phyloP scores from a whole-genome alignment of 2,888 invertebrate genomes.

The Julus scanicus region DNA sequence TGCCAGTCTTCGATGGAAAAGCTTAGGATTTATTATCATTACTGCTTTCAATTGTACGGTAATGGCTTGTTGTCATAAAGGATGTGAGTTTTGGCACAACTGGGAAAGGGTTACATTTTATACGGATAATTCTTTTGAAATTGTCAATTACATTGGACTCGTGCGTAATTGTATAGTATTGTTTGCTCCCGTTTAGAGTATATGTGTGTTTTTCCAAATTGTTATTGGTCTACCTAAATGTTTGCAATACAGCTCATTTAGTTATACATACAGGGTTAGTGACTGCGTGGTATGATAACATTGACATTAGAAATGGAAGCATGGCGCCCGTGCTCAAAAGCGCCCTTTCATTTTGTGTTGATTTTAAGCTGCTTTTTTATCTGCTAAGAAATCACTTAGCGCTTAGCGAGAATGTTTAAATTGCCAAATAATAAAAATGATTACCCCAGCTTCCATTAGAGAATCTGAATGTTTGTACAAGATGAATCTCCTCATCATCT shows the following conservation, averaged over 20 bases:
- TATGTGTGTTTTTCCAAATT: not conserved
- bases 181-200: not conserved
- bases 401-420: not conserved
- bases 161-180: not conserved
- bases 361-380: conserved; percentile 2
- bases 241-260: not conserved
- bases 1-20: too few relatives aligned
- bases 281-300: conserved; percentile 1
- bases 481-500: not conserved
- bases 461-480: not conserved
- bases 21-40: not conserved
- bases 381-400: conserved; percentile 2
- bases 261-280: not conserved
- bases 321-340: not conserved
- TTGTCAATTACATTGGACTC: not conserved
- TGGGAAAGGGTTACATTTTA: not conserved
- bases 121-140: not conserved
- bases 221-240: not conserved
- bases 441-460: not conserved
- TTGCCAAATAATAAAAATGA: conserved; percentile 41
- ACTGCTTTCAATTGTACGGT: not conserved
- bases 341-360: not conserved
- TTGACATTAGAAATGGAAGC: conserved; percentile 16
- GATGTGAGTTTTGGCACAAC: not conserved
- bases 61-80: not conserved